These are phyloP conservation scores for Caenorhabditis tropicalis DNA, from an alignment of 1,140 invertebrate species.

Conservation along the genomic window DNA sequence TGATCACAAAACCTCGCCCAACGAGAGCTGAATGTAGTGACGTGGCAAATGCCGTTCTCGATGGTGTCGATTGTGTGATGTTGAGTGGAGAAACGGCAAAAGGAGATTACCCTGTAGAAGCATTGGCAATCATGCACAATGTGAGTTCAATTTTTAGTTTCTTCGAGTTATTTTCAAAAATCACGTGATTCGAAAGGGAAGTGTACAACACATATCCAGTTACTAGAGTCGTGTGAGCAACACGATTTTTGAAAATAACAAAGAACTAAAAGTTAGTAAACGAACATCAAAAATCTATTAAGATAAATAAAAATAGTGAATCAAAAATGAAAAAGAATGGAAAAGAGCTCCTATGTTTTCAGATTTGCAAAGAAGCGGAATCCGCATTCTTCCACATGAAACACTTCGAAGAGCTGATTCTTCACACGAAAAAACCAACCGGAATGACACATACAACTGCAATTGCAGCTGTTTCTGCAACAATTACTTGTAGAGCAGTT, in stretches of 20 bases:
- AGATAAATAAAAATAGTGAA: neutral
- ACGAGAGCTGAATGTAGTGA: conserved; percentile 76
- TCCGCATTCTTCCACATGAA: conserved; percentile 93
- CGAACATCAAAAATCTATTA: neutral
- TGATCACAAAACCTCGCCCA: conserved; percentile 76
- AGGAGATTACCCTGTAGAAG: conserved; percentile 76
- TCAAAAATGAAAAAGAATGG: neutral
- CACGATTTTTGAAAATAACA: neutral
- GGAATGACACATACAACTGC: conserved; percentile 88
- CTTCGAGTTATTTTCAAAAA: neutral
- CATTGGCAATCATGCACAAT: conserved; percentile 75
- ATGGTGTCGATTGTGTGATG: conserved; percentile 78
- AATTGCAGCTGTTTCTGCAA: conserved; percentile 93
- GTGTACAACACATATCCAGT: neutral
- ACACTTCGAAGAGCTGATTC: conserved; percentile 85
- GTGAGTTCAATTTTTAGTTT: conserved; percentile 55
- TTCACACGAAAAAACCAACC: conserved; percentile 80
- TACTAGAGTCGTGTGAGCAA: neutral
- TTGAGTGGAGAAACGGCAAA: conserved; percentile 78
- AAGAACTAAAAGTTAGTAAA: neutral
- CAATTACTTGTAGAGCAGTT: conserved; percentile 86
- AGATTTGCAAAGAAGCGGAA: conserved; percentile 95
- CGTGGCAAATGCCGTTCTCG: conserved; percentile 79
- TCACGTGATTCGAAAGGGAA: neutral
- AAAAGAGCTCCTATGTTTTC: conserved; percentile 40